Evolutionary conservation across 2,888 invertebrate genomes (phyloP).

Genomic region (Folsomia candida): DNA sequence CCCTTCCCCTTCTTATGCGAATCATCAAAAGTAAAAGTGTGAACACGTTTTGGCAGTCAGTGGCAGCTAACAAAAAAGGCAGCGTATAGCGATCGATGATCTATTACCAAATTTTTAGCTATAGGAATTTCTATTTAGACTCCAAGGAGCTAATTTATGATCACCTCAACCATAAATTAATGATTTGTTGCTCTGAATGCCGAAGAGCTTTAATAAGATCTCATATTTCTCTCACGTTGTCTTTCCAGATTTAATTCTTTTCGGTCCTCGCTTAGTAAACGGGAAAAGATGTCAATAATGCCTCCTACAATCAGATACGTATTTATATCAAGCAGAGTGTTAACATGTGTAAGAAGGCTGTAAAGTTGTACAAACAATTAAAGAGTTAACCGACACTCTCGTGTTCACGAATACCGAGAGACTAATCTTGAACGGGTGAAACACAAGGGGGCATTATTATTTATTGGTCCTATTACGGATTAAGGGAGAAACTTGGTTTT

Average conservation of each 20-base stretch:
- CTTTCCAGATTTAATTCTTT: neutral
- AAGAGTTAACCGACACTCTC: slow-evolving; percentile 10
- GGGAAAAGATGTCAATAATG: neutral
- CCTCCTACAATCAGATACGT: too few relatives aligned
- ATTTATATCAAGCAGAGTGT: neutral
- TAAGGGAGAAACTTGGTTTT: neutral
- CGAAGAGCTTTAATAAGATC: neutral
- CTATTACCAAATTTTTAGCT: too few relatives aligned
- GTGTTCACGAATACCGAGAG: slow-evolving; percentile 9
- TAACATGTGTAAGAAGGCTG: neutral
- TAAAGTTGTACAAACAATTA: neutral
- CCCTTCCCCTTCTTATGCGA: neutral
- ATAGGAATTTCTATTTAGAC: too few relatives aligned
- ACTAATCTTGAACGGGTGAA: neutral
- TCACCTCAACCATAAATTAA: neutral
- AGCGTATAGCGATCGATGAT: too few relatives aligned
- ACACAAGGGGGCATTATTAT: neutral
- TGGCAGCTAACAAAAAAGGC: neutral
- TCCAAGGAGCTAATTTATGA: neutral
- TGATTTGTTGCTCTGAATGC: neutral
- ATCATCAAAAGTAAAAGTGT: neutral
- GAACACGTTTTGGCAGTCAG: neutral
- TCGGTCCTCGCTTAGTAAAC: neutral
- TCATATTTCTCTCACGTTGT: neutral
- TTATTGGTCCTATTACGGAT: neutral